A percentile compares a stretch with the other conserved stretches of the same genome.
Conservation (phyloP, 2,797 vertebrate genomes). For the Bryconaethiops microstoma region DNA sequence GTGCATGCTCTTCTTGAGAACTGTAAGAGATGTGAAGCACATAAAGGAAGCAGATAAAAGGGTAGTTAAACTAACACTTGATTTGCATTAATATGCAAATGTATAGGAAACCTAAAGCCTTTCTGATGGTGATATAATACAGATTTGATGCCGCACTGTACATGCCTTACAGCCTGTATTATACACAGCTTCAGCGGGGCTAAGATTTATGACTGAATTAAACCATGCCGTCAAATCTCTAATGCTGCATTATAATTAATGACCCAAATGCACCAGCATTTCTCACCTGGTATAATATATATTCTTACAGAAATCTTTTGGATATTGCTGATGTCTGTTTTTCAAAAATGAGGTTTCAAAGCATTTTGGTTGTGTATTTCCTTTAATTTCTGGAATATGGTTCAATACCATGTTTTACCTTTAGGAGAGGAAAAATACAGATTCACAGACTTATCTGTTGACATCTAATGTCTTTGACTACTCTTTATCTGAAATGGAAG, state of each 20-base stretch:
- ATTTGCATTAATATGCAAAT: slow-evolving; percentile 6
- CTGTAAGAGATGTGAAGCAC: neutral
- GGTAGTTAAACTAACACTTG: neutral
- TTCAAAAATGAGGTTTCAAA: too few species aligned
- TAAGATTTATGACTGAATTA: slow-evolving; percentile 11
- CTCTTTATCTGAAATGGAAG: too few species aligned
- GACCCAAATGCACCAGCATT: slow-evolving; percentile 12
- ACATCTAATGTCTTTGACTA: too few species aligned
- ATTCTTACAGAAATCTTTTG: too few species aligned
- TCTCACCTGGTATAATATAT: neutral
- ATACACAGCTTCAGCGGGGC: neutral
- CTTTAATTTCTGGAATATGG: too few species aligned
- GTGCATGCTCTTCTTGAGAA: neutral
- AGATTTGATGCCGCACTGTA: neutral
- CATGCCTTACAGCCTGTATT: neutral
- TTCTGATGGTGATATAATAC: neutral
- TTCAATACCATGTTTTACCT: too few species aligned
- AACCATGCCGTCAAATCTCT: slow-evolving; percentile 7
- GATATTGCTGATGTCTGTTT: too few species aligned
- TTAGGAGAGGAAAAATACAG: too few species aligned
- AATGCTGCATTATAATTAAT: slow-evolving; percentile 19
- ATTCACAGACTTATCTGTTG: too few species aligned
- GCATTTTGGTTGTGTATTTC: too few species aligned
- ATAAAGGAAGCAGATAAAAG: slow-evolving; percentile 2
- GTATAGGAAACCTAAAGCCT: neutral